A percentile compares a stretch with the other conserved stretches of the same genome.
Conservation (phyloP, 2,113 vertebrate genomes). For the Herpailurus yagouaroundi region DNA sequence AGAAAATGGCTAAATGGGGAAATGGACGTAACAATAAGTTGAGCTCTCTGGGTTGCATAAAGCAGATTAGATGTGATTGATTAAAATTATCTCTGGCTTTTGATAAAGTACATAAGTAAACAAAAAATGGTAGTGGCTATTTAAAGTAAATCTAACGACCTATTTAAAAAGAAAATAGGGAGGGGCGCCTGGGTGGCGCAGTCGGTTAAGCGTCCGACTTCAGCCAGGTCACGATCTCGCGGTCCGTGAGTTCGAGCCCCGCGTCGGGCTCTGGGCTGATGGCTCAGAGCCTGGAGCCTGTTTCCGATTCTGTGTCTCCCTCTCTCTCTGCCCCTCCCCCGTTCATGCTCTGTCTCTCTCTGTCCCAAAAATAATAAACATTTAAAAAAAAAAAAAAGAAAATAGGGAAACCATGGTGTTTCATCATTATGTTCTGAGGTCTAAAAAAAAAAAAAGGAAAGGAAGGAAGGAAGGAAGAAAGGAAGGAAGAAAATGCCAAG, state of each 20-base stretch:
- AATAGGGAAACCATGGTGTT: not conserved
- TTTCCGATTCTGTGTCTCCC: no score
- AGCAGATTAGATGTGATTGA: not conserved
- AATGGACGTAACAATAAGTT: not conserved
- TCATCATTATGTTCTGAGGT: not conserved
- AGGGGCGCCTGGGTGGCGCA: no score
- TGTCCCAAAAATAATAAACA: no score
- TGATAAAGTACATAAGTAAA: not conserved
- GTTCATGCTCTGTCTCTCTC: no score
- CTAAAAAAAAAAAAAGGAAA: not conserved
- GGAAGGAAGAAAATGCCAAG: not conserved
- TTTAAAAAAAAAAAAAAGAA: slow-evolving; percentile 27
- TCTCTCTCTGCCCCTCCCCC: no score
- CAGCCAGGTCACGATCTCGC: no score
- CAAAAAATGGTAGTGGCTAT: not conserved
- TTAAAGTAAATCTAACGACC: not conserved
- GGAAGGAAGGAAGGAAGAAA: no score
- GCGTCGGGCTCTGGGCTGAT: no score
- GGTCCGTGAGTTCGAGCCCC: no score
- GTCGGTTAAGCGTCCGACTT: no score
- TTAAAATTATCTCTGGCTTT: not conserved
- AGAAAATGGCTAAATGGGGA: not conserved
- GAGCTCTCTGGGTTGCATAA: not conserved
- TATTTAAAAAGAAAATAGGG: not conserved
- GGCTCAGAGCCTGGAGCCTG: no score